A percentile compares a stretch with the other conserved stretches of the same genome.
These are phyloP conservation scores for Eufriesea mexicana DNA, from an alignment of 1,140 invertebrate species.

Conservation along the genomic window DNA sequence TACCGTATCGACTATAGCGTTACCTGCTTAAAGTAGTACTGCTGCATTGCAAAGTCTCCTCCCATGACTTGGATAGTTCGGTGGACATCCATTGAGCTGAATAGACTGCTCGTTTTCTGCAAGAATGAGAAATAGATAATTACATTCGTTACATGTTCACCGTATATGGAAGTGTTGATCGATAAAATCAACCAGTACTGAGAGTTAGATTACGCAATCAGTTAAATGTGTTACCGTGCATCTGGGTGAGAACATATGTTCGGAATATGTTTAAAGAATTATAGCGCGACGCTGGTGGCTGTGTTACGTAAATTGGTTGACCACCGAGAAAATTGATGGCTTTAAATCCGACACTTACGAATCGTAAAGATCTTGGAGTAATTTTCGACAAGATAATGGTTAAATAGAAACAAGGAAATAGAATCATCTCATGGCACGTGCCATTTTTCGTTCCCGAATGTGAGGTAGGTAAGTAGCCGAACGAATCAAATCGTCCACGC, in stretches of 20 bases:
- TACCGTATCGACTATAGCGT: neutral
- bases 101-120: neutral
- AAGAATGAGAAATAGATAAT: neutral
- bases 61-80: neutral
- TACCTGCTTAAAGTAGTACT: neutral
- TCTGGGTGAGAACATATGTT: slow-evolving; percentile 1
- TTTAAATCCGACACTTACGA: neutral
- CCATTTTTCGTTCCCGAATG: neutral
- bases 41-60: neutral
- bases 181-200: neutral
- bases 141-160: neutral
- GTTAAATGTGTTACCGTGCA: neutral
- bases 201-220: neutral
- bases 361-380: neutral
- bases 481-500: neutral
- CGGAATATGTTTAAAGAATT: slow-evolving; percentile 20
- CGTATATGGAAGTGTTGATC: neutral
- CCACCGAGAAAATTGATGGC: neutral
- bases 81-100: neutral
- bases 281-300: neutral
- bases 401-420: neutral
- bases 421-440: neutral
- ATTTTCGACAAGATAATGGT: too few relatives aligned
- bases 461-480: neutral
- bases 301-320: slow-evolving; percentile 12